phyloP scores from a whole-genome alignment of 1,140 invertebrate species.

The Cataglyphis hispanica region DNA sequence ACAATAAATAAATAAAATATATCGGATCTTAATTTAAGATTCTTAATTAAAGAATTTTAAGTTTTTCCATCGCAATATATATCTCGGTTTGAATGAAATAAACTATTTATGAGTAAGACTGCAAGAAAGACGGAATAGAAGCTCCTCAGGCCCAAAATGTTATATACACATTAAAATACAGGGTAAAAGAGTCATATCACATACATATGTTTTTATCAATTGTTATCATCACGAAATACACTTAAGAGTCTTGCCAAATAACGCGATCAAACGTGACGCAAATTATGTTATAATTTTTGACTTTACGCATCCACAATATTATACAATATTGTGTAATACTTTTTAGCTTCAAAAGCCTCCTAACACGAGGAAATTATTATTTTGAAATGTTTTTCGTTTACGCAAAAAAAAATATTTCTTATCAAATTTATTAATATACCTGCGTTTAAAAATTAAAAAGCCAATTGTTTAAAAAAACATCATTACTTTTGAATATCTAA shows the following conservation, averaged over 20 bases:
- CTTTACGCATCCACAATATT: slow-evolving; percentile 4
- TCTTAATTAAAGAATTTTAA: not conserved
- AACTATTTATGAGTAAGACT: slow-evolving; percentile 51
- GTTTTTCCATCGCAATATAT: slow-evolving; percentile 1
- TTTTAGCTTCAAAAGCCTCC: not conserved
- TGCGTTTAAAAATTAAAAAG: not conserved
- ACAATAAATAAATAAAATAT: slow-evolving; percentile 7
- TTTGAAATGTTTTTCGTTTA: not conserved
- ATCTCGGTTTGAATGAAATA: slow-evolving; percentile 25
- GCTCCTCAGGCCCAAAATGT: slow-evolving; percentile 67
- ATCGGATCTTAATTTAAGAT: too few species aligned
- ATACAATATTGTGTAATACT: not conserved
- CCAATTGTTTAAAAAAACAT: slow-evolving; percentile 4
- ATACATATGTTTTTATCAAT: slow-evolving; percentile 76
- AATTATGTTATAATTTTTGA: slow-evolving; percentile 11
- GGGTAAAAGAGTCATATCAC: slow-evolving; percentile 83
- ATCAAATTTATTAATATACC: not conserved
- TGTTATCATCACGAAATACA: slow-evolving; percentile 66
- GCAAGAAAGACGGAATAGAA: slow-evolving; percentile 31
- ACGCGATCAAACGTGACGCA: slow-evolving; percentile 55
- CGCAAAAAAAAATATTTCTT: not conserved
- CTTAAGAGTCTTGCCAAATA: slow-evolving; percentile 72
- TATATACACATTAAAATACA: slow-evolving; percentile 81
- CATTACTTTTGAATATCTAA: not conserved
- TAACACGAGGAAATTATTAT: not conserved